Percentiles rank a stretch among this genome's conserved stretches.
phyloP scores from a whole-genome alignment of 2,888 invertebrate genomes.

The Pocota personata region DNA sequence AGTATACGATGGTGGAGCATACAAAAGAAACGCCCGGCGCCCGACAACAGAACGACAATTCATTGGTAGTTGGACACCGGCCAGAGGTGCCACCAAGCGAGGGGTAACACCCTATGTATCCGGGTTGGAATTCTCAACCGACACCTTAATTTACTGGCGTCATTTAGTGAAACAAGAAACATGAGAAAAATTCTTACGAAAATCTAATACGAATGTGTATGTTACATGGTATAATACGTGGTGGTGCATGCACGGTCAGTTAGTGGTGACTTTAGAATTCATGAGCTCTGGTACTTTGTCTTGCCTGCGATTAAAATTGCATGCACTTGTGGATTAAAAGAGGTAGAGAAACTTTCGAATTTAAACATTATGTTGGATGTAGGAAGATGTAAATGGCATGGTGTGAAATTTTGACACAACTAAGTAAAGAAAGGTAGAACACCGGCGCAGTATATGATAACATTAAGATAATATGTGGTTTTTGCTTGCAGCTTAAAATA shows the following conservation, averaged over 20 bases:
- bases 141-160: constrained; percentile 61
- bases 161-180: constrained; percentile 34
- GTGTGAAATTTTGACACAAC: too few relatives aligned
- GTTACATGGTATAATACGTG: constrained; percentile 21
- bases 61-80: constrained; percentile 26
- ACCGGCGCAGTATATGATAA: too few relatives aligned
- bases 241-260: constrained; percentile 10
- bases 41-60: constrained; percentile 15
- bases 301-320: constrained; percentile 1
- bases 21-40: constrained; percentile 5
- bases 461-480: too few relatives aligned
- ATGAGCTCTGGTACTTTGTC: neutral
- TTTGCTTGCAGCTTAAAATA: too few relatives aligned
- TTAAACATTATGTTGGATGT: neutral
- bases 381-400: neutral
- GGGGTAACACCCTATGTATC: constrained; percentile 23
- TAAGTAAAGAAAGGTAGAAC: too few relatives aligned
- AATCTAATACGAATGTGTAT: neutral
- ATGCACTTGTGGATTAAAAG: neutral
- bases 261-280: neutral
- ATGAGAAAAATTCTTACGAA: constrained; percentile 2
- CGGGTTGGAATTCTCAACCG: constrained; percentile 37
- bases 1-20: neutral
- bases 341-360: neutral
- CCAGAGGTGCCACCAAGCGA: neutral